A percentile compares a stretch with the other conserved stretches of the same genome.
Conservation (phyloP, 2,797 vertebrate species). For the Labeo calbasu region DNA sequence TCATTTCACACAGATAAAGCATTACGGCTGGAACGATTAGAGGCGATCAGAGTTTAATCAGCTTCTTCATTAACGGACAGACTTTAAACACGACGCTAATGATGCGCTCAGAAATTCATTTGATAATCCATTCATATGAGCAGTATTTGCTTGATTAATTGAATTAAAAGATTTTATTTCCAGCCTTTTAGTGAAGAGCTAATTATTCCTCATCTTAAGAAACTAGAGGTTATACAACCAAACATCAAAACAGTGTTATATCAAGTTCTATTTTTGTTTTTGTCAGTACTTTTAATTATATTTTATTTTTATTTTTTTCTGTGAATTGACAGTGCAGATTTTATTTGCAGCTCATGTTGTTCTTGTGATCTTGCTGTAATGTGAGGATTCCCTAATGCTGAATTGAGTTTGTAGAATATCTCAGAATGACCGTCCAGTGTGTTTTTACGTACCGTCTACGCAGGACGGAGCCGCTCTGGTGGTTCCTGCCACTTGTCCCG, state of each 20-base stretch:
- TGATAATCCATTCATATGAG: not conserved
- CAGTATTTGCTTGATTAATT: not conserved
- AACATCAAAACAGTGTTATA: not conserved
- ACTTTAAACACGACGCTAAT: not conserved
- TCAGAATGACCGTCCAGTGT: not conserved
- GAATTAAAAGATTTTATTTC: not conserved
- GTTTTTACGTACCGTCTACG: slow-evolving; percentile 88
- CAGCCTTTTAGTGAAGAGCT: not conserved
- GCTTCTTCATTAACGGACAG: slow-evolving; percentile 3
- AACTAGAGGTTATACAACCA: not conserved
- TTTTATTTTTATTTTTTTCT: not conserved
- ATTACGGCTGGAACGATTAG: not conserved
- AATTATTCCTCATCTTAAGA: not conserved
- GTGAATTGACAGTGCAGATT: no score
- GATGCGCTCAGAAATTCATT: not conserved
- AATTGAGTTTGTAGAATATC: not conserved
- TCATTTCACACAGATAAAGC: not conserved
- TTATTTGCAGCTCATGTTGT: not conserved
- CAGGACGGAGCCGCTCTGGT: slow-evolving; percentile 94
- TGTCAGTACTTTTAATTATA: not conserved
- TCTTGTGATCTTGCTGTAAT: not conserved
- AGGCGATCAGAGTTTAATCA: slow-evolving; percentile 5
- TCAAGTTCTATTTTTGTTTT: not conserved
- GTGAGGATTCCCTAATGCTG: not conserved
- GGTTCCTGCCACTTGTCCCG: slow-evolving; percentile 97